Conservation (phyloP, 2,888 invertebrate species). For the Lasius platythorax region DNA sequence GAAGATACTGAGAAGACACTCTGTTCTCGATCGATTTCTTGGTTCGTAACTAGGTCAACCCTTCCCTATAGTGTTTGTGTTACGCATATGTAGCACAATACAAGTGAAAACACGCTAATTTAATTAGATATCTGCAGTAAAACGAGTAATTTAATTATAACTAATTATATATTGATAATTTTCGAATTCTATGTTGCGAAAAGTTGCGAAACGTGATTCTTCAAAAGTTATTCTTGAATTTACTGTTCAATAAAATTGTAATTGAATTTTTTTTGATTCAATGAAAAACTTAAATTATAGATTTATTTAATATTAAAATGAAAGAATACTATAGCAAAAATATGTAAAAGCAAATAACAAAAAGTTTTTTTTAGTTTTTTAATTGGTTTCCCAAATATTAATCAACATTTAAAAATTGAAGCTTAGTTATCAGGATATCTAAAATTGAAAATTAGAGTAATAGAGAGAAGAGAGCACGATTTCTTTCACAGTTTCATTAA, state of each 20-base stretch:
- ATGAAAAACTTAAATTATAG: conserved; percentile 11
- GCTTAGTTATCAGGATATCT: not conserved
- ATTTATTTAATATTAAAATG: conserved; percentile 26
- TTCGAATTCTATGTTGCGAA: not conserved
- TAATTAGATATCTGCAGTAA: conserved; percentile 27
- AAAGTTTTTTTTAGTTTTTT: conserved; percentile 3
- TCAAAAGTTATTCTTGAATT: conserved; percentile 4
- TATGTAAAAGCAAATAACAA: conserved; percentile 8
- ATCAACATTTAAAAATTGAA: not conserved
- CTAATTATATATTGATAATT: conserved; percentile 27
- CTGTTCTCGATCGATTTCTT: conserved; percentile 48
- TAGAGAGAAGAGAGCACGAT: not conserved
- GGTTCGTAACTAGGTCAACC: conserved; percentile 45
- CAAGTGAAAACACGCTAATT: conserved; percentile 41
- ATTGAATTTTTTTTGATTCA: conserved; percentile 2
- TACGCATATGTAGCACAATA: conserved; percentile 26
- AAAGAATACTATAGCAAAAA: not conserved
- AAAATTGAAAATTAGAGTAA: not conserved
- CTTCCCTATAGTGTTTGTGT: conserved; percentile 1
- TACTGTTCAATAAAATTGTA: not conserved
- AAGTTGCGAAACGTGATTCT: not conserved
- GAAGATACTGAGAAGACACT: conserved; percentile 24
- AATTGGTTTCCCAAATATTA: not conserved
- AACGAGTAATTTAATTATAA: not conserved
- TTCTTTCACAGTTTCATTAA: not conserved